Conservation (phyloP, 2,113 vertebrate genomes). For the Catharus fuscescens region DNA sequence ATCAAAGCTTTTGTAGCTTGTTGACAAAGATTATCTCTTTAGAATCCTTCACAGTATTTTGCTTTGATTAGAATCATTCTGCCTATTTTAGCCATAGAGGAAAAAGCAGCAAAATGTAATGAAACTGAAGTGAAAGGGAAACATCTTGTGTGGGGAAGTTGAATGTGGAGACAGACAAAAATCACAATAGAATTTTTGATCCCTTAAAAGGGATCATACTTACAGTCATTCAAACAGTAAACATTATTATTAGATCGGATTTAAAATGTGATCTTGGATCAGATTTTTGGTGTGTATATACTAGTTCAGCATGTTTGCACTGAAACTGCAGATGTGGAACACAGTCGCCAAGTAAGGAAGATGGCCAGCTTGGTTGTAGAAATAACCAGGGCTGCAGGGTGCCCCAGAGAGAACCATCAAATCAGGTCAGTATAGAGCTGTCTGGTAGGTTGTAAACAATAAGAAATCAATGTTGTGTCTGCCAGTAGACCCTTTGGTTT, state of each 20-base stretch:
- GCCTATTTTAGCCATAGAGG: neutral
- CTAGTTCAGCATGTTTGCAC: constrained; percentile 11
- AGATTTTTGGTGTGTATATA: neutral
- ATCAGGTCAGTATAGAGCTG: constrained; percentile 73
- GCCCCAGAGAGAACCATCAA: constrained; percentile 72
- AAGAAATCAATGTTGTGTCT: constrained; percentile 74
- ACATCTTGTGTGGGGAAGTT: neutral
- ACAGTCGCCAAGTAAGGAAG: constrained; percentile 49
- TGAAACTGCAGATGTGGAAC: constrained; percentile 49
- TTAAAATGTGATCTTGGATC: neutral
- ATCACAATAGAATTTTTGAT: neutral
- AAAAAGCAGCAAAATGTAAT: neutral
- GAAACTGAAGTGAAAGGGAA: constrained; percentile 1
- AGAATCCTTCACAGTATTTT: constrained; percentile 11
- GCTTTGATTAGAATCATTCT: neutral
- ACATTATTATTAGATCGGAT: neutral
- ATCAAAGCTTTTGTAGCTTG: neutral
- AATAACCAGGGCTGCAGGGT: constrained; percentile 73
- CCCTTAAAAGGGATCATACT: neutral
- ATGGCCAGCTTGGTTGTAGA: constrained; percentile 66
- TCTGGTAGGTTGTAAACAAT: constrained; percentile 70
- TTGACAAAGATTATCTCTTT: neutral
- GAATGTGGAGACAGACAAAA: neutral
- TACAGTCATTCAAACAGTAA: neutral
- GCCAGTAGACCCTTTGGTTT: constrained; percentile 67